Base-by-base conservation (phyloP, 2,797 vertebrate species). In the Trichosurus vulpecula region DNA sequence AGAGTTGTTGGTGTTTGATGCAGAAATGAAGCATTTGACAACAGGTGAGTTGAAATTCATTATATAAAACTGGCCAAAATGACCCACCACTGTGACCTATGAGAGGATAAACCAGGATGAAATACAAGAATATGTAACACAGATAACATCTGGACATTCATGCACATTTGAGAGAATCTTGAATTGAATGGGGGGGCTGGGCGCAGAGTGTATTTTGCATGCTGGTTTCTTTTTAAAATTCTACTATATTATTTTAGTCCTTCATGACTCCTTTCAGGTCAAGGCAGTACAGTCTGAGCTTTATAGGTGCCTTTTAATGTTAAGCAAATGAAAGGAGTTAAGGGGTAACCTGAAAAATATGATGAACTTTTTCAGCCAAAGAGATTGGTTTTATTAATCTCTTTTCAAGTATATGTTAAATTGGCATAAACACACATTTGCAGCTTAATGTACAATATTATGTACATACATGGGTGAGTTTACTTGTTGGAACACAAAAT, bases 1-100 rank as follows among this genome's bases (percentile, higher is more conserved):
- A 97, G 97, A 99, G 56, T 99, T 99, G 98, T 97, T 98, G 30
- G 97, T 99, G n/a, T 98, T 97, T 94, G 97, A 98, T 96, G 90
- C 98, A 54, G 97, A 98, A 53, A 90, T 58, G 94, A 98, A 95
- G 56, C 58, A 93, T n/a, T 55, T 93, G 5, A 58, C 54, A 53
- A 31, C 92, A 66, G 98, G 98, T 98, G 91, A 98, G 97, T 95
- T 52, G 58, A 93, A 52, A 30, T 16, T 47, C 11, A 55, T 1
- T 91, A 13, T 52, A 91, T 94, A 81, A 61, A 81, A 30, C 6
- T 90, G 52, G 30, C 52, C 53, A 54, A 22, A 53, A 25, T 52
- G 1, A 29, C 31, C 29, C 89, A 53, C 22, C 52, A 56, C 55
- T 56, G 31, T 90, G 51, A 52, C 25, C 90, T 54, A 14, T 52